Evolutionary conservation across 1,140 invertebrate genomes (phyloP), one percentile per base, ranked within the genome.

Genomic region (Sarcophaga peregrina): DNA sequence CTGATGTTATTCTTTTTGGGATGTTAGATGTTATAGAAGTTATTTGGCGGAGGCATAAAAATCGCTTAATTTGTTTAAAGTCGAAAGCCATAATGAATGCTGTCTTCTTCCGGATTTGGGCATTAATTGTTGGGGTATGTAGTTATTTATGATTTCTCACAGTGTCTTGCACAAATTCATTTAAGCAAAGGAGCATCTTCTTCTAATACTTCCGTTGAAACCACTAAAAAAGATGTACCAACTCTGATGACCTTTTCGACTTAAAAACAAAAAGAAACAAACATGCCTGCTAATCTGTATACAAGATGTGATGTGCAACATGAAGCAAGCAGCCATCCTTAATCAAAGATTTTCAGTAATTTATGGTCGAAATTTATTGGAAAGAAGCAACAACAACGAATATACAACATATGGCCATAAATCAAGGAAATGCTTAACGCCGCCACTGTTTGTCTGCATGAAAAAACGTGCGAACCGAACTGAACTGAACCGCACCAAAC

Each of bases 141-240:
- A 4, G 25, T 37, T 37, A 37, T 37, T 37, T 52, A 9, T 25
- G n/a, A n/a, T 68, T 68, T 68, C 62, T 68, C 17, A 20, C 17
- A 68, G 62, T 68, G 62, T 68, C 3, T 6, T n/a, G 10, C n/a
- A n/a, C 17, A 68, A 20, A 6, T 25, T 10, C 62, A 8, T 68
- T 68, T 20, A 20, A 7, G 7, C n/a, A 20, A 68, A 68, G 62
- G 8, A 68, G 62, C 62, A 68, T 68, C 62, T 68, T 68, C 62
- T 20, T 68, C 62, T 68, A 20, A 68, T 68, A 68, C 62, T 68
- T 68, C 62, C 62, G 62, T 68, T 68, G 20, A 20, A 20, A 20
- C 10, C 9, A 25, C 62, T 20, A 68, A 68, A n/a, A 52, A 68
- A 9, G n/a, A 68, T 68, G 62, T 20, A 68, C 62, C 17, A 20